These are phyloP conservation scores for Rhyacichthys aspro DNA, from an alignment of 2,797 vertebrate genomes.

Conservation along the genomic window DNA sequence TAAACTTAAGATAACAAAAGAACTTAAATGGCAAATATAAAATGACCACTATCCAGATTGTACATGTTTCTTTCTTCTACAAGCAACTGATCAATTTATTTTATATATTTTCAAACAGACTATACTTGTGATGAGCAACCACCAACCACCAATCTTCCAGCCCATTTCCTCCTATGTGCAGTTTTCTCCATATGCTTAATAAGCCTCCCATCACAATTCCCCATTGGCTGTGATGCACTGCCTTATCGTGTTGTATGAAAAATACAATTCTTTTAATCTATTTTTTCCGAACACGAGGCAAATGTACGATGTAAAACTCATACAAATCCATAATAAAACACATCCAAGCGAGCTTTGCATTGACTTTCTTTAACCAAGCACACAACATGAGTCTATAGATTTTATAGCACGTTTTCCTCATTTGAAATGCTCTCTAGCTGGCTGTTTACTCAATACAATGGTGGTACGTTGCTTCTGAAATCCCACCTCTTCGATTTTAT, in stretches of 20 bases:
- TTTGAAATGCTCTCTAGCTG: too few relatives aligned
- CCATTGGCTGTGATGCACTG: background rate
- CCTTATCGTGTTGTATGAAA: background rate
- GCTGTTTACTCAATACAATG: too few relatives aligned
- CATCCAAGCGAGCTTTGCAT: background rate
- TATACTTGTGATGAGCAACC: too few relatives aligned
- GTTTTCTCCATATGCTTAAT: background rate
- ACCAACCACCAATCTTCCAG: too few relatives aligned
- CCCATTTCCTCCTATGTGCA: background rate
- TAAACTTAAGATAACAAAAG: too few relatives aligned
- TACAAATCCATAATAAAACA: background rate
- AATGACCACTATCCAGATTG: too few relatives aligned
- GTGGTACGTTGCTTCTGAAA: background rate
- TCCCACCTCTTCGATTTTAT: background rate
- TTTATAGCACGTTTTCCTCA: background rate
- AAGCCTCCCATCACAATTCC: background rate
- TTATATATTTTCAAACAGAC: too few relatives aligned
- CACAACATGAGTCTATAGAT: too few relatives aligned
- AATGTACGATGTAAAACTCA: background rate
- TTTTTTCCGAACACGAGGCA: background rate
- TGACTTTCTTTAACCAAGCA: too few relatives aligned
- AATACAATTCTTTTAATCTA: background rate
- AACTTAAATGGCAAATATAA: too few relatives aligned
- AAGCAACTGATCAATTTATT: too few relatives aligned
- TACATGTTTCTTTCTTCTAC: too few relatives aligned